Conservation (phyloP, 2,797 vertebrate species). For the Acridotheres tristis region DNA sequence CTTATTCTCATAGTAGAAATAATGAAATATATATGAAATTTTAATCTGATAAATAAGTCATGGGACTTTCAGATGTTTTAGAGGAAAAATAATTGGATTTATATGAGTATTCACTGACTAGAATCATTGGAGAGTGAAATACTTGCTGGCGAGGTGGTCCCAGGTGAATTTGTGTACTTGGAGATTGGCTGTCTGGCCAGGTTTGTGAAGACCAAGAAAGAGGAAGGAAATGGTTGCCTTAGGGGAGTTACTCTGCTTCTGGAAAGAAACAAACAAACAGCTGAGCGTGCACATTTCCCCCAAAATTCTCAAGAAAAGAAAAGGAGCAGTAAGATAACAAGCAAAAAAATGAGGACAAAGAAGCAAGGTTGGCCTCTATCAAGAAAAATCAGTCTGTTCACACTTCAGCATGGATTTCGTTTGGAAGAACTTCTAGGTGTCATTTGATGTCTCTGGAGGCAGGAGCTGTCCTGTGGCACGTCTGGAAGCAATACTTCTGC, state of each 20-base stretch:
- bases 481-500: not conserved
- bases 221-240: not conserved
- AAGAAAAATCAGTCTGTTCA: not conserved
- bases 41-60: not conserved
- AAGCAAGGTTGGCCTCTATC: not conserved
- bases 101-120: not conserved
- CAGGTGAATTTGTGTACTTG: not conserved
- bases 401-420: not conserved
- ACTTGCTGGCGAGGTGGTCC: fast-evolving
- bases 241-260: not conserved
- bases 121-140: not conserved
- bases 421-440: not conserved
- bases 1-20: not conserved
- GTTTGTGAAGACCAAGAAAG: not conserved
- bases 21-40: not conserved
- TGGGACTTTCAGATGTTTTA: not conserved
- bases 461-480: not conserved
- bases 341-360: not conserved
- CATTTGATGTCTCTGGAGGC: not conserved
- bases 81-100: not conserved
- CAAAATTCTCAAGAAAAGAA: not conserved
- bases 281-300: not conserved
- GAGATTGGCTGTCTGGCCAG: not conserved
- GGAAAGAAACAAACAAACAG: not conserved
- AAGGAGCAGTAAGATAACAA: not conserved